Evolutionary conservation across 1,140 invertebrate genomes (phyloP), one percentile per base, ranked within the genome.

Genomic region (Protaetia brevitarsis): DNA sequence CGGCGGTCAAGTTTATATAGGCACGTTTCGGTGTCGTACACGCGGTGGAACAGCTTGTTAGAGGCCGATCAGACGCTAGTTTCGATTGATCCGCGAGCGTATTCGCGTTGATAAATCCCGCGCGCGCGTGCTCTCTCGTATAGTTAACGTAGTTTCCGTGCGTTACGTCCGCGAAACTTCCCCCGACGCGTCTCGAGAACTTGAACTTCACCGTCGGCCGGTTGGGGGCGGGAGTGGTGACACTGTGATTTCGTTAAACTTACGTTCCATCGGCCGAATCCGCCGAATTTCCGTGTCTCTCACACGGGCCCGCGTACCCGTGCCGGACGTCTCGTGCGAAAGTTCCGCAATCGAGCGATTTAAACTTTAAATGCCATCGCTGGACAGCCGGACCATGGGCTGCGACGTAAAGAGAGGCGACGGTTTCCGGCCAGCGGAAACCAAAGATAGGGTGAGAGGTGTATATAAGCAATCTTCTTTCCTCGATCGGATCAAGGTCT

Each of bases 1-100:
- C n/a, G n/a, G n/a, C 41, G 41, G 41, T 51, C 41, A 51, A 51
- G 41, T 51, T 51, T 51, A 51, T 51, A 23, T 19, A 51, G 21
- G 16, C 19, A 51, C 41, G 41, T 23, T 51, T 23, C n/a, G 26
- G 41, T 51, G 21, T 51, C 7, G 13, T 51, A 26, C 41, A 51
- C 41, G 41, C 26, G 41, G 41, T 26, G 19, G 41, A 37, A 10
- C 34, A 37, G 34, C 16, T 37, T 37, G 41, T 51, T 51, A 19
- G 41, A 10, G 41, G 13, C 19, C 41, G 41, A 51, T 19, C 13
- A 51, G 41, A 51, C 19, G 13, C 19, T 51, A 51, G 41, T 51
- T 51, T 51, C 41, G 41, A 23, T 51, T 51, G 41, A 51, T 23
- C 41, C 19, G 41, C 41, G 13, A 8, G 41, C 41, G 41, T 23